Evolutionary conservation across 2,888 invertebrate genomes (phyloP), one percentile per base, ranked within the genome.

Genomic region (Troides aeacus): DNA sequence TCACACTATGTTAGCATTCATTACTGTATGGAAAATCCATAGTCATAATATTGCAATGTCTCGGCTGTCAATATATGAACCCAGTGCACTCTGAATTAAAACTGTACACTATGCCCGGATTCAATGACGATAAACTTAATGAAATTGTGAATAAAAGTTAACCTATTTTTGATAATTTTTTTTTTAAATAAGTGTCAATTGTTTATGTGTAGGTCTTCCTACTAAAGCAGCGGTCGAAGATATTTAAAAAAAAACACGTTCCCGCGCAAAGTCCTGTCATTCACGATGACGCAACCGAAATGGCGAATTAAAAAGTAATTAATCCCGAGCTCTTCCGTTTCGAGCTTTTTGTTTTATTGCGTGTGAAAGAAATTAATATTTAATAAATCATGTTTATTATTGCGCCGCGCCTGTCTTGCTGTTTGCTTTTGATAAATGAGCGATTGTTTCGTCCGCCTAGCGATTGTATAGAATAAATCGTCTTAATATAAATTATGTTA

Each of bases 251-350:
- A 76, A 75, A 76, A 76, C 76, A 74, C 72, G 76, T 79, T 79
- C 80, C 78, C 79, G 81, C 81, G 78, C 77, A 78, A 78, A 75
- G 72, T 69, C 72, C 69, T 76, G 79, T 78, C 80, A 79, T 73
- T 76, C 75, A 74, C 74, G 74, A 78, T 83, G 82, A 84, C 81
- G 84, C 81, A 86, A 84, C 82, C 73, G 83, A 88, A 87, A 88
- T 89, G 85, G 88, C 87, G 87, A 86, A 89, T 89, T 89, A 88
- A 88, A 89, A 88, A 83, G 87, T 84, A 88, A 89, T 89, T 89
- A 89, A 88, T 88, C 80, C 80, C 76, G 62, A 74, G 82, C 72
- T 82, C 83, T 83, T 86, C 83, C 84, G 85, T 79, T 81, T 69
- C 71, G 72, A 74, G 77, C 77, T 80, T 84, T 84, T 84, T 84